Conservation (phyloP, 2,113 vertebrate species). For the Sinocyclocheilus grahami region DNA sequence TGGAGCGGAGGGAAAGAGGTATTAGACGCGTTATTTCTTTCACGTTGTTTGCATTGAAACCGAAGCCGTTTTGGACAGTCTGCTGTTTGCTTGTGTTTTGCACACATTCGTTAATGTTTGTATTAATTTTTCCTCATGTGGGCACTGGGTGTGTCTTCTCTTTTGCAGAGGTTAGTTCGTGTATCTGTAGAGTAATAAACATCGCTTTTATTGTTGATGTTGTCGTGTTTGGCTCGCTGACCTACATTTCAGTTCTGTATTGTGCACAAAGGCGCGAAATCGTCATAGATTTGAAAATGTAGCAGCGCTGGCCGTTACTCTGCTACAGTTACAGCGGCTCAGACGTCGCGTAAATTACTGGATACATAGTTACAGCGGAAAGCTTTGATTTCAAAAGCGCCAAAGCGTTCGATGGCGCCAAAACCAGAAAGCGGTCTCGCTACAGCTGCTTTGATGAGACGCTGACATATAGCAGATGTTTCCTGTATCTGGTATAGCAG, state of each 20-base stretch:
- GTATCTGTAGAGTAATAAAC: background rate
- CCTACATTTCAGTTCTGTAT: constrained; percentile 74
- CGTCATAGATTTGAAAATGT: constrained; percentile 73
- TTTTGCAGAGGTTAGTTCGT: constrained; percentile 12
- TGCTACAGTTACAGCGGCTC: background rate
- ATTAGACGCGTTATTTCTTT: constrained; percentile 27
- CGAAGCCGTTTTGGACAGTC: constrained; percentile 13
- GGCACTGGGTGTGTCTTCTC: background rate
- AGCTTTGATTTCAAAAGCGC: background rate
- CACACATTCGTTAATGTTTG: background rate
- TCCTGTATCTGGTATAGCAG: background rate
- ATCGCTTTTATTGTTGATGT: background rate
- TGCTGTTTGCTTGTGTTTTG: constrained; percentile 2
- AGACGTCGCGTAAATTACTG: background rate
- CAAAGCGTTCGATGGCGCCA: constrained; percentile 72
- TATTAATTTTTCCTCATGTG: background rate
- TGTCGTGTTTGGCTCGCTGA: constrained; percentile 67
- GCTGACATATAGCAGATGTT: background rate
- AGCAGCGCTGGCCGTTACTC: constrained; percentile 26
- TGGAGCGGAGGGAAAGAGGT: constrained; percentile 89
- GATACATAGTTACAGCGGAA: background rate
- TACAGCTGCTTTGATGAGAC: background rate
- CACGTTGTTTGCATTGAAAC: constrained; percentile 34
- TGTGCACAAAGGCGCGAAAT: constrained; percentile 81
- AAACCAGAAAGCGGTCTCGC: constrained; percentile 55